Evolutionary conservation across 2,113 vertebrate species (phyloP), one percentile per base, ranked within the genome.

Genomic region (Gulo gulo): DNA sequence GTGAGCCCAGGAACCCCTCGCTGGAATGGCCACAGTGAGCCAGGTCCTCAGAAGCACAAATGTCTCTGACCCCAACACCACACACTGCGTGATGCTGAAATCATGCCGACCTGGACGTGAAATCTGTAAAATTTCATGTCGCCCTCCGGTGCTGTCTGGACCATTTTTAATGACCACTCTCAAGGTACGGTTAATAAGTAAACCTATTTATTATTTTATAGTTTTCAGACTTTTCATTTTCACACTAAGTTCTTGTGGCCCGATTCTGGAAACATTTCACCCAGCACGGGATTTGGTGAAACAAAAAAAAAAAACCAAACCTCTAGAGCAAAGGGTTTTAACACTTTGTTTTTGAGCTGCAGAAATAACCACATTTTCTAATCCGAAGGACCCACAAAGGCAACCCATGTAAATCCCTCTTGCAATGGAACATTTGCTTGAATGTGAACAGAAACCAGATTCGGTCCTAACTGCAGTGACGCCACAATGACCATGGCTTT

Each of bases 381-480:
- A 71, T 16, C 24, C 31, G 31, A 86, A 84, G 47, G 42, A 71
- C 29, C 26, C 24, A 34, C 16, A 34, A 69, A 55, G 71, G 61
- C 52, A 76, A 82, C 36, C 39, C 31, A 50, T 5, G 39, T 1
- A 57, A 73, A 21, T 20, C 23, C 45, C 34, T 88, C 39, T 24
- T 18, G 3, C 15, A 16, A 29, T 0, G 3, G 36, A 79, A 73
- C 26, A 42, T 2, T 2, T 12, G 63, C 52, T 69, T 55, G 3
- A 31, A 39, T 0, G 24, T 45, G 89, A 84, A 39, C 52, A 1
- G 36, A 90, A 69, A 47, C 31, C 47, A 47, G 88, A 26, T 10
- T 57, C 14, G 0, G 20, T 14, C 6, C 36, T 39, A 15, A 55
- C 16, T 2, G 47, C 0, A n/a, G 39, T 0, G 2, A 36, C 1